These are phyloP conservation scores for Choreutis nemorana DNA, from an alignment of 2,888 invertebrate genomes.

Conservation along the genomic window DNA sequence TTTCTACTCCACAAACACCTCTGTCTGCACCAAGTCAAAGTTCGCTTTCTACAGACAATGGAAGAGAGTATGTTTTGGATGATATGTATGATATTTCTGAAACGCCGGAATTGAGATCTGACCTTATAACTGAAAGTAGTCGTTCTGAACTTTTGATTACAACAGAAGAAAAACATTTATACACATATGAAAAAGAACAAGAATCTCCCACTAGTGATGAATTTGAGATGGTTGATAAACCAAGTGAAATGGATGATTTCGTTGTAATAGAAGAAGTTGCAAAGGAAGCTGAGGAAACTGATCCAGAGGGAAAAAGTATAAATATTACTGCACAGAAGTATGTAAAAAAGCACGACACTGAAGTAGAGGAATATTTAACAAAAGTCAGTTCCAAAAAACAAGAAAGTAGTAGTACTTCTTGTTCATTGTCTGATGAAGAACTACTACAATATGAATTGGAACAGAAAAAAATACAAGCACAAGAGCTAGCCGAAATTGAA, in stretches of 20 bases:
- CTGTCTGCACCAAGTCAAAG: slow-evolving; percentile 71
- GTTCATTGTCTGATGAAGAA: slow-evolving; percentile 68
- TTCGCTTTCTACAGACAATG: slow-evolving; percentile 71
- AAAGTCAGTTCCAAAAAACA: slow-evolving; percentile 74
- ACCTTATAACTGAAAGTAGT: slow-evolving; percentile 47
- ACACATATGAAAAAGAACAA: slow-evolving; percentile 62
- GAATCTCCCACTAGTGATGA: slow-evolving; percentile 85
- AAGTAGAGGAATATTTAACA: slow-evolving; percentile 74
- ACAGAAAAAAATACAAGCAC: slow-evolving; percentile 60
- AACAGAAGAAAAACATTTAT: slow-evolving; percentile 65
- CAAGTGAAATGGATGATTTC: slow-evolving; percentile 86
- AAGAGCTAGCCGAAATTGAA: slow-evolving; percentile 66
- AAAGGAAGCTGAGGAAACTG: slow-evolving; percentile 84
- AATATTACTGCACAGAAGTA: slow-evolving; percentile 66
- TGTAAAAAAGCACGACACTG: slow-evolving; percentile 71
- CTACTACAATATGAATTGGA: slow-evolving; percentile 73
- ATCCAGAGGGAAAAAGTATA: slow-evolving; percentile 83
- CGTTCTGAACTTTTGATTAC: slow-evolving; percentile 69
- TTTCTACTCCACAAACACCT: slow-evolving; percentile 68
- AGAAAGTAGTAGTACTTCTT: slow-evolving; percentile 61
- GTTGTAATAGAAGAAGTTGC: slow-evolving; percentile 90
- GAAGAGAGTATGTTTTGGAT: slow-evolving; percentile 69
- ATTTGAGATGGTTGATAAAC: slow-evolving; percentile 87
- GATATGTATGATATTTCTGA: slow-evolving; percentile 67
- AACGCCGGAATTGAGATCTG: slow-evolving; percentile 66